These are phyloP conservation scores for Thymelicus lineola DNA, from an alignment of 2,888 invertebrate species.

Conservation along the genomic window DNA sequence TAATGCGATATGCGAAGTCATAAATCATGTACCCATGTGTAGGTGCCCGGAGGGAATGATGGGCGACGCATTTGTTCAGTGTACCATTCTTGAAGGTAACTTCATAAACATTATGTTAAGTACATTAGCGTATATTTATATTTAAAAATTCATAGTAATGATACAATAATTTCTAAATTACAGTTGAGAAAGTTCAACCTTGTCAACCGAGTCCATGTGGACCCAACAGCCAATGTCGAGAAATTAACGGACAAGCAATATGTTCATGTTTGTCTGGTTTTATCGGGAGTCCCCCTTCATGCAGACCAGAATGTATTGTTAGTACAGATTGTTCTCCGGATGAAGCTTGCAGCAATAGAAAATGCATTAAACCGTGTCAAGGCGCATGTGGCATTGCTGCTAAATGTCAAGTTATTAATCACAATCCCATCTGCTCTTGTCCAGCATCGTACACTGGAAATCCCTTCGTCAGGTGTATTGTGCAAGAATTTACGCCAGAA, in stretches of 20 bases:
- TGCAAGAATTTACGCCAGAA: conserved; percentile 77
- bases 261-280: conserved; percentile 90
- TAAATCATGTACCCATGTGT: conserved; percentile 90
- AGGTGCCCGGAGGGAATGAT: conserved; percentile 88
- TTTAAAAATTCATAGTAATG: neutral
- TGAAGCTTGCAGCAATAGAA: conserved; percentile 91
- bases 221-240: conserved; percentile 91
- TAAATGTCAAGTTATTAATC: conserved; percentile 91
- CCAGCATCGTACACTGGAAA: conserved; percentile 88
- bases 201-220: conserved; percentile 89
- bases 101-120: neutral
- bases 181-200: conserved; percentile 66
- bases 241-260: conserved; percentile 89
- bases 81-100: conserved; percentile 77
- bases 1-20: conserved; percentile 89
- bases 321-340: conserved; percentile 91
- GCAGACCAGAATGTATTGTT: conserved; percentile 90
- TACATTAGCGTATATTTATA: neutral
- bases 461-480: conserved; percentile 89
- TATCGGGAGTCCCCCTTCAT: conserved; percentile 91
- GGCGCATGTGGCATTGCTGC: conserved; percentile 92
- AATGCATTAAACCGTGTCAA: conserved; percentile 92
- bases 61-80: conserved; percentile 88
- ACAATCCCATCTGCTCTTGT: conserved; percentile 92
- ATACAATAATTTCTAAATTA: conserved; percentile 46